A percentile compares a stretch with the other conserved stretches of the same genome.
phyloP scores from a whole-genome alignment of 1,140 invertebrate species.

The Araneus ventricosus region DNA sequence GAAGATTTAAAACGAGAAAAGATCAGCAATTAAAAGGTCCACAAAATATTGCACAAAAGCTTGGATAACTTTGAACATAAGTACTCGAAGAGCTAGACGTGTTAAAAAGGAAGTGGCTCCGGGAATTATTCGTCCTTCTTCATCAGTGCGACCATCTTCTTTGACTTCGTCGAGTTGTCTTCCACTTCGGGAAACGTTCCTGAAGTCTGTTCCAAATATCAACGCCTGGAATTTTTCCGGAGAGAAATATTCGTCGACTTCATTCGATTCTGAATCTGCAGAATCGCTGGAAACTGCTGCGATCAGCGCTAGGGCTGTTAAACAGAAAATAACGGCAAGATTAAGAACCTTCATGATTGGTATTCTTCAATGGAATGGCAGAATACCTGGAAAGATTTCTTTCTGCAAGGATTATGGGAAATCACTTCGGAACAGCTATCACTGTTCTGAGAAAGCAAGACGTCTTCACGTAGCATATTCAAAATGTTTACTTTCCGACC shows the following conservation, averaged over 20 bases:
- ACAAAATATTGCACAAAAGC: constrained; percentile 2
- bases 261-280: neutral
- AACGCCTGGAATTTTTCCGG: neutral
- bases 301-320: neutral
- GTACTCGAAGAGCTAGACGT: neutral
- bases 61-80: neutral
- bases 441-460: too few species aligned
- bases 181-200: neutral
- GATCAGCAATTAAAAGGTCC: neutral
- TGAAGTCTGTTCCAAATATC: neutral
- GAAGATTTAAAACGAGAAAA: neutral
- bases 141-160: neutral
- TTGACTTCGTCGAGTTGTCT: neutral
- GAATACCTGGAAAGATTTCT: too few species aligned
- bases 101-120: constrained; percentile 5
- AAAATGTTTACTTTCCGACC: too few species aligned
- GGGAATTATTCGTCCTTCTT: neutral
- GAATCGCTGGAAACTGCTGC: neutral
- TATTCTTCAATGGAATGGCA: too few species aligned
- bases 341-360: neutral
- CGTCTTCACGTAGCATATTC: too few species aligned
- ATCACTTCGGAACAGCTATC: too few species aligned
- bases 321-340: neutral
- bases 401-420: too few species aligned
- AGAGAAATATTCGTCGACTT: neutral